A percentile compares a stretch with the other conserved stretches of the same genome.
phyloP scores from a whole-genome alignment of 2,113 vertebrate species.

The Semicossyphus pulcher region DNA sequence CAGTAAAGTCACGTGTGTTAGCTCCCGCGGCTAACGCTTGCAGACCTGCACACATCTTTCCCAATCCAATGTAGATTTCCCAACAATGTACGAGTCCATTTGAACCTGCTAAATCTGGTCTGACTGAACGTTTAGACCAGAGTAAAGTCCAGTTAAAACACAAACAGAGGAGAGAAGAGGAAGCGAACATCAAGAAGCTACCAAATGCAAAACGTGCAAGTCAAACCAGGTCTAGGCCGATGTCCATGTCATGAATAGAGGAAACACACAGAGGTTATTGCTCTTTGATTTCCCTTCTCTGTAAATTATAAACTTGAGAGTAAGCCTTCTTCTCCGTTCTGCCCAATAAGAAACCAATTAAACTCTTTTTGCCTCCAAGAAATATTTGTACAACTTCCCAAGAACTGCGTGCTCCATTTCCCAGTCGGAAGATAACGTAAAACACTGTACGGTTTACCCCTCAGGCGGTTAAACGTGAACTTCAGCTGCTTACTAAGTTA shows the following conservation, averaged over 20 bases:
- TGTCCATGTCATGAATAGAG: not conserved
- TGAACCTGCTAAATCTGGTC: not conserved
- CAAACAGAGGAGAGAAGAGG: not conserved
- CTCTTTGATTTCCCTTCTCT: not conserved
- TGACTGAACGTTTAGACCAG: not conserved
- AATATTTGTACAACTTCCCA: not conserved
- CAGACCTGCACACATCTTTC: not conserved
- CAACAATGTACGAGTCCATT: not conserved
- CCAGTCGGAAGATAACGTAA: constrained; percentile 10
- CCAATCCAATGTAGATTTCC: not conserved
- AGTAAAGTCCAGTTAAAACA: constrained; percentile 6
- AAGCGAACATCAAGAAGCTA: not conserved
- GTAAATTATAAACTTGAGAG: not conserved
- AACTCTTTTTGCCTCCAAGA: not conserved
- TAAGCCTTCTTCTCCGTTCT: not conserved
- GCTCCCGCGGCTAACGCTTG: no score
- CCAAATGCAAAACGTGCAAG: no score
- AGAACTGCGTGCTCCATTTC: not conserved
- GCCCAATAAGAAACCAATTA: not conserved
- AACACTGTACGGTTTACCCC: not conserved
- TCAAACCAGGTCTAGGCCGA: no score
- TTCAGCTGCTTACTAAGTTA: not conserved
- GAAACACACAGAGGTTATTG: not conserved
- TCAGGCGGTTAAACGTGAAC: not conserved
- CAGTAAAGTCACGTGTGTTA: no score